These are phyloP conservation scores for Rotaria sp. DNA, from an alignment of 2,888 invertebrate genomes.

Conservation along the genomic window DNA sequence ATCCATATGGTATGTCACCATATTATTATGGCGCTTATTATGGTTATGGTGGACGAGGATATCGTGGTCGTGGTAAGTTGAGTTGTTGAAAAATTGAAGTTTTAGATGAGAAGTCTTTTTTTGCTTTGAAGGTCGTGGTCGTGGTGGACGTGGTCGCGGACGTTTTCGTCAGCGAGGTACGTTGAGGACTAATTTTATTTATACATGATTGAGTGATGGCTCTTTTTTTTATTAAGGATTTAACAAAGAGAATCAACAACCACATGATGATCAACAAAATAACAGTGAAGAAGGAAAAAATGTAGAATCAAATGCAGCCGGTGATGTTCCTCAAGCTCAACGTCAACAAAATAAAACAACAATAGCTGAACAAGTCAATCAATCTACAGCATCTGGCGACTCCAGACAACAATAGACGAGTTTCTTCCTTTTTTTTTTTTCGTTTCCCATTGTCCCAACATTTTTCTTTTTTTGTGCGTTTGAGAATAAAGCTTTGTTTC, in stretches of 20 bases:
- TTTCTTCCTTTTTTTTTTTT: background rate
- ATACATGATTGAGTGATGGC: background rate
- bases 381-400: background rate
- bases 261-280: background rate
- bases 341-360: background rate
- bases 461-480: background rate
- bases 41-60: conserved; percentile 14
- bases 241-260: background rate
- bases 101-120: background rate
- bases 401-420: background rate
- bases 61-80: background rate
- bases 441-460: background rate
- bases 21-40: background rate
- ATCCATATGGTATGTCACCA: background rate
- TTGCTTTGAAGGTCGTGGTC: background rate
- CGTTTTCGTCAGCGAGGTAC: background rate
- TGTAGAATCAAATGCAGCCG: background rate
- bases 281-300: conserved; percentile 7
- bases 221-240: background rate
- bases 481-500: conserved; percentile 10
- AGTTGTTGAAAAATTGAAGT: background rate
- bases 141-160: conserved; percentile 9
- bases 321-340: background rate
- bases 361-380: background rate
- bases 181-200: background rate